These are phyloP conservation scores for Hoplostethus mediterraneus DNA, from an alignment of 2,797 vertebrate species.

Conservation along the genomic window DNA sequence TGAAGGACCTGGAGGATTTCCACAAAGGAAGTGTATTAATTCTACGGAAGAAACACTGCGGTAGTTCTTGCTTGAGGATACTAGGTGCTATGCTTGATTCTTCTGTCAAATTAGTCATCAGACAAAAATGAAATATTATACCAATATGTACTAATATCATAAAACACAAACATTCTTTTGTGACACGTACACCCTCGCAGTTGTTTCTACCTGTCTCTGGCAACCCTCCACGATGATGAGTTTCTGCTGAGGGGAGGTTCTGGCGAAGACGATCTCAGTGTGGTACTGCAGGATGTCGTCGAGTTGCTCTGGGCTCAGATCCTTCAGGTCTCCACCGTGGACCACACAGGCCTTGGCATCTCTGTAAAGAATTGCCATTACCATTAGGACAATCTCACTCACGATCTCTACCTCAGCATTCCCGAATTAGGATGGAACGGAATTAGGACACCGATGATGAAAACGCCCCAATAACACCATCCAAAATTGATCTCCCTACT, in stretches of 20 bases:
- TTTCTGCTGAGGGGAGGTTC: conserved; percentile 97
- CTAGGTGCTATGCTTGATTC: conserved; percentile 40
- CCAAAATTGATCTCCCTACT: too few species aligned
- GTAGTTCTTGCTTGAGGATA: too few species aligned
- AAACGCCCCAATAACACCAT: too few species aligned
- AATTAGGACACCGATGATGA: too few species aligned
- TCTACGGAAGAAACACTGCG: too few species aligned
- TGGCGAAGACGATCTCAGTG: conserved; percentile 97
- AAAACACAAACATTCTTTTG: neutral
- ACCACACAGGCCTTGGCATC: conserved; percentile 97
- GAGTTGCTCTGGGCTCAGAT: conserved; percentile 89
- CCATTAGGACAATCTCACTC: neutral
- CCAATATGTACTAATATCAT: too few species aligned
- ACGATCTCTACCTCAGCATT: neutral
- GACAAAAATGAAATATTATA: conserved; percentile 7
- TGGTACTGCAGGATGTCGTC: conserved; percentile 93
- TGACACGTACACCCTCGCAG: neutral
- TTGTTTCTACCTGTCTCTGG: conserved; percentile 90
- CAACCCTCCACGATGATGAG: conserved; percentile 98
- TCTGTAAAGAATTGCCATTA: conserved; percentile 71
- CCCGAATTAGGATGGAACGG: too few species aligned
- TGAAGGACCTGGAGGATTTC: neutral
- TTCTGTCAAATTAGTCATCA: conserved; percentile 42
- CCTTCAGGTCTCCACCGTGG: conserved; percentile 94
- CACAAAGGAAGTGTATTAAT: neutral